Percentiles rank a stretch among this genome's conserved stretches.
phyloP scores from a whole-genome alignment of 2,797 vertebrate species.

The Sandelia bainsii region DNA sequence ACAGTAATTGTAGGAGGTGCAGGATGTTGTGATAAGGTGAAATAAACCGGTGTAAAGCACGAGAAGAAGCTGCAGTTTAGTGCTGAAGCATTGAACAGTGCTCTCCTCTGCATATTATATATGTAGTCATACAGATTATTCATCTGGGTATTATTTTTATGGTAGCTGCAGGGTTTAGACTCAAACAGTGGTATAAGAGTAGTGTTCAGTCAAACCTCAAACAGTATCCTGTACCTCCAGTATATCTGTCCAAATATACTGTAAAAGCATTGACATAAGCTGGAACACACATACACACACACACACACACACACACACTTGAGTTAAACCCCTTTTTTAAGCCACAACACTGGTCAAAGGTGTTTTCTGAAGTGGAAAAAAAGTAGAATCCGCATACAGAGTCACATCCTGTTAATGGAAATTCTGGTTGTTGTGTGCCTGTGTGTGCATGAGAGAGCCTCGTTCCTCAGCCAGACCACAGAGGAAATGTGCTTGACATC shows the following conservation, averaged over 20 bases:
- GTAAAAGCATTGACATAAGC: too few species aligned
- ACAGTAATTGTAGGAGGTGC: not conserved
- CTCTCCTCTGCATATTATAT: slow-evolving; percentile 8
- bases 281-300: slow-evolving; percentile 6
- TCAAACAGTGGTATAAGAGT: too few species aligned
- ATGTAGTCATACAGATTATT: not conserved
- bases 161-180: too few species aligned
- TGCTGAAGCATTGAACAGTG: not conserved
- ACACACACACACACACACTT: slow-evolving; percentile 2
- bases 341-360: slow-evolving; percentile 2
- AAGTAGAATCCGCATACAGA: slow-evolving; percentile 18
- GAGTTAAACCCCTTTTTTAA: slow-evolving; percentile 12
- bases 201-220: too few species aligned
- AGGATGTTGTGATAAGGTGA: slow-evolving; percentile 8
- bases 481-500: slow-evolving; percentile 31
- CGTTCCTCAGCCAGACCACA: slow-evolving; percentile 23
- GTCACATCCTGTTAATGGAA: slow-evolving; percentile 46
- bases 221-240: too few species aligned
- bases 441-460: slow-evolving; percentile 8
- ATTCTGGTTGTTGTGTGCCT: slow-evolving; percentile 16
- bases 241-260: too few species aligned
- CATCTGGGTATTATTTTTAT: too few species aligned
- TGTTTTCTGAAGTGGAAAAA: not conserved
- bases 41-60: slow-evolving; percentile 10
- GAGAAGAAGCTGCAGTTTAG: slow-evolving; percentile 8